These are phyloP conservation scores for Acanthacorydalis orientalis DNA, from an alignment of 2,888 invertebrate species.

Conservation along the genomic window DNA sequence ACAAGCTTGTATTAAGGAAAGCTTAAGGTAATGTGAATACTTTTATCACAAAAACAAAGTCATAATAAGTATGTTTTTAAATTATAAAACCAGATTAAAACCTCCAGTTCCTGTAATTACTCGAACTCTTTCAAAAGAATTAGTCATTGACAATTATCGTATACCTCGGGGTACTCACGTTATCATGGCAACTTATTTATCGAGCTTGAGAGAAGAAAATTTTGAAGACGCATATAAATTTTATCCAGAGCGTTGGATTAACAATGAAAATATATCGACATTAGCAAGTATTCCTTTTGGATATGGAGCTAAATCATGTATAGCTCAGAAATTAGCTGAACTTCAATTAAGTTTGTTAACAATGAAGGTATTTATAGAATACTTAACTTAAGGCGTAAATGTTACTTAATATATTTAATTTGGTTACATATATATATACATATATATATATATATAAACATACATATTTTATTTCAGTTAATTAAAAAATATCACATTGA, in stretches of 20 bases:
- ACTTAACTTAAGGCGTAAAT: too few species aligned
- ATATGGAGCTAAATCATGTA: constrained; percentile 40
- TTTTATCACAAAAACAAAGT: background rate
- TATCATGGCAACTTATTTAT: constrained; percentile 45
- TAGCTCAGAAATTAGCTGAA: constrained; percentile 44
- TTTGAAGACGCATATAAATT: constrained; percentile 45
- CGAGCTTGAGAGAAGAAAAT: constrained; percentile 42
- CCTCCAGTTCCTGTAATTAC: constrained; percentile 48
- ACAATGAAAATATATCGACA: constrained; percentile 26
- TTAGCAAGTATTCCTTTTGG: constrained; percentile 49
- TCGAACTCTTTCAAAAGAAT: constrained; percentile 38
- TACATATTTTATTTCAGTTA: constrained; percentile 27
- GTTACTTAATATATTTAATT: too few species aligned
- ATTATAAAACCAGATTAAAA: constrained; percentile 29
- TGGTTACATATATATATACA: background rate
- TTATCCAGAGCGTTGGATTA: constrained; percentile 44
- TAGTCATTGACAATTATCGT: constrained; percentile 40
- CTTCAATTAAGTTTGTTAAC: constrained; percentile 37
- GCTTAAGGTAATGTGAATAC: constrained; percentile 31
- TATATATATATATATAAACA: background rate
- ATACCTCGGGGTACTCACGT: constrained; percentile 41
- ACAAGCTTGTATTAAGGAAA: constrained; percentile 46
- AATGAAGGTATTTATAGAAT: constrained; percentile 34
- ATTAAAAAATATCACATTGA: constrained; percentile 43
- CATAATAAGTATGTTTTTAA: background rate